phyloP scores from a whole-genome alignment of 2,797 vertebrate species.

The Sebastes steindachneri region DNA sequence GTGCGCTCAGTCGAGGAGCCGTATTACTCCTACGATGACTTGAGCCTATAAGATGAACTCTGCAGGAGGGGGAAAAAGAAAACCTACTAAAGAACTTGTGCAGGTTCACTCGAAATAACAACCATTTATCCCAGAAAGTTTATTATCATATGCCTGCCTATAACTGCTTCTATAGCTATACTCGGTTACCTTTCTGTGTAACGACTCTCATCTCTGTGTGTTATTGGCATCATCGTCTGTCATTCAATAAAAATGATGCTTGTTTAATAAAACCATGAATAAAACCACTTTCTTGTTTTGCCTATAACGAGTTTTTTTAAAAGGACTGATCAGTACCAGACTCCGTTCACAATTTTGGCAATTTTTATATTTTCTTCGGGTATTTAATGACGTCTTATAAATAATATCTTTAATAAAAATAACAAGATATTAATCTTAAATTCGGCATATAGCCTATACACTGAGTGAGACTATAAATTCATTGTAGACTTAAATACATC shows the following conservation, averaged over 20 bases:
- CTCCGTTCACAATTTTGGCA: neutral
- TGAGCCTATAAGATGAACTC: slow-evolving; percentile 79
- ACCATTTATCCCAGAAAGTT: slow-evolving; percentile 23
- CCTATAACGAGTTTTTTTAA: slow-evolving; percentile 7
- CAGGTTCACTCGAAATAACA: slow-evolving; percentile 51
- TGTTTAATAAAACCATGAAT: slow-evolving; percentile 79
- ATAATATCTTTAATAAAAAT: neutral
- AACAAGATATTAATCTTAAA: neutral
- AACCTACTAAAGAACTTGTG: slow-evolving; percentile 54
- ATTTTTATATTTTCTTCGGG: neutral
- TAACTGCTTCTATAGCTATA: slow-evolving; percentile 9
- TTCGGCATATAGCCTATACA: neutral
- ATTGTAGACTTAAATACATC: neutral
- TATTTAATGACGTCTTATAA: neutral
- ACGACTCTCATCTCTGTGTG: slow-evolving; percentile 53
- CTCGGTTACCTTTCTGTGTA: slow-evolving; percentile 44
- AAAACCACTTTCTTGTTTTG: slow-evolving; percentile 49
- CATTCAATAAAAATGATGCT: slow-evolving; percentile 72
- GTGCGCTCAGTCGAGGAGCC: slow-evolving; percentile 91
- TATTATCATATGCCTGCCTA: slow-evolving; percentile 38
- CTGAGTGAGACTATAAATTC: neutral
- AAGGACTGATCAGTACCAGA: neutral
- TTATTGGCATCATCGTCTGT: slow-evolving; percentile 58
- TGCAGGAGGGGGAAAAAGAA: neutral
- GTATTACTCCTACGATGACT: slow-evolving; percentile 79